Evolutionary conservation across 1,140 invertebrate species (phyloP).

Genomic region (Drosophila burlai): DNA sequence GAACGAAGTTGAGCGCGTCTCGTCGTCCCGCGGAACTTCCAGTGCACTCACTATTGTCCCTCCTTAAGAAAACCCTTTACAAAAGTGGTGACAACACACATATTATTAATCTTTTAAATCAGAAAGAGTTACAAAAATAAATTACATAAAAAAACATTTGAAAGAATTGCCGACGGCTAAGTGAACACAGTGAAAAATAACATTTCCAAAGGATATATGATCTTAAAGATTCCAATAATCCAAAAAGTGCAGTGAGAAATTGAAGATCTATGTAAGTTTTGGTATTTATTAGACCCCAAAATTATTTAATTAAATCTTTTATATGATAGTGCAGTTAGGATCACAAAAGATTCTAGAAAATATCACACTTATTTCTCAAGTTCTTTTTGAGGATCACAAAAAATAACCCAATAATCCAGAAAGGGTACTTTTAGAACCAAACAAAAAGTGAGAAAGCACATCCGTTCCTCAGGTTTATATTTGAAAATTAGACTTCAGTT

Average conservation of each 20-base stretch:
- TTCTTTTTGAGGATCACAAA: background rate
- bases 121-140: conserved; percentile 13
- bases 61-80: background rate
- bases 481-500: background rate
- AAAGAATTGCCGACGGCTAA: conserved; percentile 39
- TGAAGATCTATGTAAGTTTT: conserved; percentile 31
- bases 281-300: background rate
- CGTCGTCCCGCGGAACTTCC: conserved; percentile 53
- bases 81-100: conserved; percentile 28
- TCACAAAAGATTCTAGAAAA: background rate
- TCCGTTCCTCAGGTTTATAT: background rate
- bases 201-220: conserved; percentile 4
- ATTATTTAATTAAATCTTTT: background rate
- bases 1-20: conserved; percentile 66
- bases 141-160: conserved; percentile 23
- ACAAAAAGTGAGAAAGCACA: background rate
- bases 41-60: conserved; percentile 31
- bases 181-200: conserved; percentile 25
- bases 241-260: conserved; percentile 14
- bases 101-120: background rate
- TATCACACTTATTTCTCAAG: background rate
- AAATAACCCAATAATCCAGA: background rate
- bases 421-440: background rate
- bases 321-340: background rate
- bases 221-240: background rate